phyloP scores from a whole-genome alignment of 1,140 invertebrate species.

The Tetramorium parvispinum region DNA sequence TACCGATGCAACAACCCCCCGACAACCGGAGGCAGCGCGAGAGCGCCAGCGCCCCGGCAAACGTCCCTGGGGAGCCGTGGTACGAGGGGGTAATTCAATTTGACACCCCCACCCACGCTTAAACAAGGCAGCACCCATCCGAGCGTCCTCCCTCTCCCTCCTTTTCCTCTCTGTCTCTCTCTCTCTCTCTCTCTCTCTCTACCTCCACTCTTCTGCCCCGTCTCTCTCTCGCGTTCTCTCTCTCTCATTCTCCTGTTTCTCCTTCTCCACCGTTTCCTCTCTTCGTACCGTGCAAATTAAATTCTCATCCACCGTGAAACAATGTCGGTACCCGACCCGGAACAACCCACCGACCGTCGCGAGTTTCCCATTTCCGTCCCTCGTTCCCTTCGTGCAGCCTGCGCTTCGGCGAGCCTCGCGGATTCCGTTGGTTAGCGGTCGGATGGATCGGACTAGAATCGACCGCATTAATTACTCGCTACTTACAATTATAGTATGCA shows the following conservation, averaged over 20 bases:
- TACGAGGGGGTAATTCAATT: conserved; percentile 84
- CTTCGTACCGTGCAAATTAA: conserved; percentile 82
- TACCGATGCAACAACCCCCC: conserved; percentile 55
- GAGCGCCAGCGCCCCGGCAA: conserved; percentile 77
- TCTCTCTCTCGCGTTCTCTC: conserved; percentile 7
- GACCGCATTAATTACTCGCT: conserved; percentile 83
- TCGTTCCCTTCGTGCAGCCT: not conserved
- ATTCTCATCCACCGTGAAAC: conserved; percentile 86
- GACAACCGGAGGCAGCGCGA: conserved; percentile 64
- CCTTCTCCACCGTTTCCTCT: conserved; percentile 54
- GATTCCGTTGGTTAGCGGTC: conserved; percentile 76
- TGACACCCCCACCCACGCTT: conserved; percentile 85
- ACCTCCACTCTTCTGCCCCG: conserved; percentile 56
- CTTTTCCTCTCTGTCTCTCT: not conserved
- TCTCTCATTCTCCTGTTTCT: conserved; percentile 17
- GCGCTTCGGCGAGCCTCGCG: conserved; percentile 27
- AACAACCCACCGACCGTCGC: conserved; percentile 67
- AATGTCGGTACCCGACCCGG: conserved; percentile 79
- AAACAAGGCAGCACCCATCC: conserved; percentile 83
- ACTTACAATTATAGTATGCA: conserved; percentile 77
- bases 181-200: not conserved
- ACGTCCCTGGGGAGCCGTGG: conserved; percentile 80
- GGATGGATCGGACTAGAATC: conserved; percentile 74
- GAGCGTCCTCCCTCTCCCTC: conserved; percentile 59
- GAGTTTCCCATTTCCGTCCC: conserved; percentile 29